Base-by-base conservation (phyloP, 2,888 invertebrate species). In the Eulithis prunata region DNA sequence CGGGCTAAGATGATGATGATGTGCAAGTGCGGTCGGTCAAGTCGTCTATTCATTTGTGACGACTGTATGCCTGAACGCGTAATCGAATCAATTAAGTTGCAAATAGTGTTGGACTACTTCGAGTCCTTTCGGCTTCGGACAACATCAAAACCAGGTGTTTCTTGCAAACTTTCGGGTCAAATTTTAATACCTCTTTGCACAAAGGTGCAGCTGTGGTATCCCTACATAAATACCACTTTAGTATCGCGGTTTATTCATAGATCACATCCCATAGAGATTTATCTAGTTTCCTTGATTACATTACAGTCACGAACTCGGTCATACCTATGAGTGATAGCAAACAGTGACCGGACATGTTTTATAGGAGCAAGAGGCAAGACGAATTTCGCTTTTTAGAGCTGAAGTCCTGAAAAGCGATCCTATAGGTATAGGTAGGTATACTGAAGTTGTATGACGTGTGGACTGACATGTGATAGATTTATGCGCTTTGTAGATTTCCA, bases 1-100 rank as follows among this genome's bases (percentile, higher is more conserved):
- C 21, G 21, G 21, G 21, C 21, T 21, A 21, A 21, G 21, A 21
- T 21, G 21, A 21, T 21, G 21, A 21, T 21, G 21, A 21, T 32
- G 32, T 10, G 41, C 55, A 64, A 54, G 49, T 43, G 43, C 61
- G 12, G 14, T 32, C 8, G 28, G 53, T 53, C 38, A 47, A 14
- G 49, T 49, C 54, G 51, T 8, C 56, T 47, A 64, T 64, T 68
- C 66, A 71, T 71, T 66, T 69, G 69, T 64, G 62, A 68, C 63
- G 68, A 65, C 52, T 68, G 64, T 64, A 12, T 66, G 70, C 70
- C 63, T 68, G 57, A 65, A 67, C 62, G 66, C 66, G 61, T 70
- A 69, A 71, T 68, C 62, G 62, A 64, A 71, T 71, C 67, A 71
- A 70, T 73, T 71, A 66, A 32, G 54, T 49, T 36, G 11, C 28